These are phyloP conservation scores for Perca schrenkii DNA, from an alignment of 2,113 vertebrate genomes.

Conservation along the genomic window DNA sequence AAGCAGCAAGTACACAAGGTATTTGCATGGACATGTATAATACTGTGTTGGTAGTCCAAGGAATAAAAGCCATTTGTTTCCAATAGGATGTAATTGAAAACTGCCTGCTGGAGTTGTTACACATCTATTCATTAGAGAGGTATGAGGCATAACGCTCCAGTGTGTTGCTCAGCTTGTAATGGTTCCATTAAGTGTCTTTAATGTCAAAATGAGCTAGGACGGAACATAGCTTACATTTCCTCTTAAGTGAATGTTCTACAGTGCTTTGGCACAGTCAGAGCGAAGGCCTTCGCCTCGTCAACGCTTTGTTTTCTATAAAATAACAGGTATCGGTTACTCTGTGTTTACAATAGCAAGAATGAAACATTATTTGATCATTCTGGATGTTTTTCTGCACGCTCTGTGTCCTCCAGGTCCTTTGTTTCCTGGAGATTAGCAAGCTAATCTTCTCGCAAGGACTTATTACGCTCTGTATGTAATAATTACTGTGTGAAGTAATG, in stretches of 20 bases:
- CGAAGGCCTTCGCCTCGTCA: constrained; percentile 34
- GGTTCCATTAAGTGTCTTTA: constrained; percentile 69
- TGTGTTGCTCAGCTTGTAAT: constrained; percentile 64
- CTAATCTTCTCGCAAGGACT: constrained; percentile 81
- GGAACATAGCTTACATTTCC: constrained; percentile 55
- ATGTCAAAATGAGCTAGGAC: constrained; percentile 58
- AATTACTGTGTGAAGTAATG: constrained; percentile 81
- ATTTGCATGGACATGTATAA: constrained; percentile 77
- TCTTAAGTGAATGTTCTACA: constrained; percentile 54
- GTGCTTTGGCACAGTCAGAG: constrained; percentile 49
- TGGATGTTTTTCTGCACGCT: constrained; percentile 48
- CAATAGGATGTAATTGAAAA: constrained; percentile 75
- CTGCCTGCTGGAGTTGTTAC: constrained; percentile 69
- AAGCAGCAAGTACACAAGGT: constrained; percentile 82
- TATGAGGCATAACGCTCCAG: constrained; percentile 61
- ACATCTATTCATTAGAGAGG: constrained; percentile 70
- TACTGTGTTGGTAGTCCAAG: constrained; percentile 43
- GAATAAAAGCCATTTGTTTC: constrained; percentile 77
- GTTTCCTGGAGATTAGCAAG: constrained; percentile 75
- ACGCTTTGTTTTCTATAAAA: constrained; percentile 52
- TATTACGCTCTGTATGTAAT: constrained; percentile 80
- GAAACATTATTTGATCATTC: constrained; percentile 64
- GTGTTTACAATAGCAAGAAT: constrained; percentile 65
- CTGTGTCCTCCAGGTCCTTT: constrained; percentile 57
- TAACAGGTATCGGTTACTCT: constrained; percentile 58